Base-by-base conservation (phyloP, 2,113 vertebrate genomes). In the Blennius ocellaris region DNA sequence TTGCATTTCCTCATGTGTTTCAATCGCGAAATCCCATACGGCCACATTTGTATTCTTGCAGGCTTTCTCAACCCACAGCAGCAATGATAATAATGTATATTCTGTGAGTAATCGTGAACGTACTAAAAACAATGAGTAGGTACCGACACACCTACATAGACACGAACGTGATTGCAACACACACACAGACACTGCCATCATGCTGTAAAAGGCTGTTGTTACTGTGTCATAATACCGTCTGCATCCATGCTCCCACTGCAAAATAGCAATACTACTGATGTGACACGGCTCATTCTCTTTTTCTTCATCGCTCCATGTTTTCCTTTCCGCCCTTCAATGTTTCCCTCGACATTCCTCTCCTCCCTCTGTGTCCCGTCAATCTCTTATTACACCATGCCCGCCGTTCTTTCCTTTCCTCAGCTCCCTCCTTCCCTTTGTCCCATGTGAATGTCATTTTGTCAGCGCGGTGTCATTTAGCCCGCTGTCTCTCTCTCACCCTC, bases 391-490 rank as follows among this genome's bases (percentile, higher is more conserved):
- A 72, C 47, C 60, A 5, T 40, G 62, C 72, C 83, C 74, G 71
- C 79, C 69, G 11, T 79, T 86, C 80, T 75, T 74, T 61, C 39
- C 78, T 71, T 41, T 41, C 79, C 73, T 85, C 86, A 67, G 50
- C 16, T 76, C 44, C 56, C 60, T 43, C 17, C 38, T 37, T 50
- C 81, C 65, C 57, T 83, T 77, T 76, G 58, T 91, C 79, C 14
- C 30, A 2, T 44, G 53, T 60, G 81, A 72, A 75, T 90, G 79
- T 86, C 70, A 82, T 78, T 85, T 69, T 89, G 81, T 85, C 87
- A 84, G 79, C 41, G 69, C 40, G 59, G 87, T 80, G 84, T 83
- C 81, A 66, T 79, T 73, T 80, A 17, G 59, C 44, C 45, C 61
- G 38, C 81, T 61, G 57, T 36, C 55, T 71, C 53, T 71, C 53